Percentiles rank a stretch among this genome's conserved stretches.
Evolutionary conservation across 2,888 invertebrate species (phyloP).

Genomic region (Phanerotoma sp.): DNA sequence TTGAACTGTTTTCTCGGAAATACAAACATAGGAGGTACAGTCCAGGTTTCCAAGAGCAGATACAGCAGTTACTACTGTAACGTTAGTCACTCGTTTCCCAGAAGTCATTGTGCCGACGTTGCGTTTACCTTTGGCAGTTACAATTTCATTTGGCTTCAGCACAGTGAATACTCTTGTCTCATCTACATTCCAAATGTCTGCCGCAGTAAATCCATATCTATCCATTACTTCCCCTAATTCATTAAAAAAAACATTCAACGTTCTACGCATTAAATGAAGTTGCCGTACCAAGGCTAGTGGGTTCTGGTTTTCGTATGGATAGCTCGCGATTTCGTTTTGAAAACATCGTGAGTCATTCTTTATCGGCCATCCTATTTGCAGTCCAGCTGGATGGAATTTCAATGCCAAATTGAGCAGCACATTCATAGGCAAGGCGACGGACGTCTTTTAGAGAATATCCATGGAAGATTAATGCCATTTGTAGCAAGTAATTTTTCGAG

Average conservation of each 20-base stretch:
- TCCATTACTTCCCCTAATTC: constrained; percentile 2
- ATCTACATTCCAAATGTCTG: constrained; percentile 8
- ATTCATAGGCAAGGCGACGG: constrained; percentile 15
- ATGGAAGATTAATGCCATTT: not conserved
- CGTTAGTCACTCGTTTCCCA: constrained; percentile 41
- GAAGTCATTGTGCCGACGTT: constrained; percentile 30
- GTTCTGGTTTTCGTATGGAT: constrained; percentile 16
- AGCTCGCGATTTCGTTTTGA: constrained; percentile 11
- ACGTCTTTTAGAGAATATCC: constrained; percentile 1
- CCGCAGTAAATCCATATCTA: constrained; percentile 9
- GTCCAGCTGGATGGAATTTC: constrained; percentile 11
- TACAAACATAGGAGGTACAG: constrained; percentile 29
- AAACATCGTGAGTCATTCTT: constrained; percentile 21
- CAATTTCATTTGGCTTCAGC: constrained; percentile 13
- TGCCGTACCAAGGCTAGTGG: constrained; percentile 15
- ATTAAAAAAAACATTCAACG: constrained; percentile 8
- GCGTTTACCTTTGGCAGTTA: constrained; percentile 36
- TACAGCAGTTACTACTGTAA: constrained; percentile 34
- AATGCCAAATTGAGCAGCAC: constrained; percentile 9
- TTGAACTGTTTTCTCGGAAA: constrained; percentile 31
- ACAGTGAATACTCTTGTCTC: constrained; percentile 14
- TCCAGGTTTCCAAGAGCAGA: constrained; percentile 28
- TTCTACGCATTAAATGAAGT: constrained; percentile 17
- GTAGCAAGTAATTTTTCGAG: not conserved
- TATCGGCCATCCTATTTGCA: constrained; percentile 10